phyloP scores from a whole-genome alignment of 2,797 vertebrate genomes.

The Gambelia wislizenii region DNA sequence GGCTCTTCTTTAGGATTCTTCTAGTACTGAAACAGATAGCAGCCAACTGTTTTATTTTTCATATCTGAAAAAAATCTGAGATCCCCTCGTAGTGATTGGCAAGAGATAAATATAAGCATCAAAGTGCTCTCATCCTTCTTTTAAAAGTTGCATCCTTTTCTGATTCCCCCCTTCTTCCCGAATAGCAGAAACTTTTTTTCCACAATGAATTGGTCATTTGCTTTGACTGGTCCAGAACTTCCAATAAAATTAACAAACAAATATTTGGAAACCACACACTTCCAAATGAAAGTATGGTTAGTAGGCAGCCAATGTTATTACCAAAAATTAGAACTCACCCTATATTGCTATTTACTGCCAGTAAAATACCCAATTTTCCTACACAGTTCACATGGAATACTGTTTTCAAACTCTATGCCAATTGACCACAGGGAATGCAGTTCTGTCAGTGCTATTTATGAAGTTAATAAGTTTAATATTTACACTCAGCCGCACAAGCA shows the following conservation, averaged over 20 bases:
- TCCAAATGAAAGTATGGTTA: neutral
- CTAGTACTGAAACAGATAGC: no score
- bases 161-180: neutral
- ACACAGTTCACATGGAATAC: neutral
- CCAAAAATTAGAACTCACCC: neutral
- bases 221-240: neutral
- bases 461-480: neutral
- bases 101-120: neutral
- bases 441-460: neutral
- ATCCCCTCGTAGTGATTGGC: neutral
- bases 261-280: neutral
- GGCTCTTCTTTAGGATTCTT: neutral
- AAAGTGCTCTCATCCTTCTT: neutral
- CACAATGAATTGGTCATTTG: neutral
- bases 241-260: neutral
- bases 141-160: neutral
- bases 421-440: neutral
- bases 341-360: neutral
- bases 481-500: neutral
- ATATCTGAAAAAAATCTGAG: no score
- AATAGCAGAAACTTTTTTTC: neutral
- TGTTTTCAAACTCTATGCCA: neutral
- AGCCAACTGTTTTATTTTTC: no score
- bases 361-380: neutral
- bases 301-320: neutral